Conservation (phyloP, 1,140 invertebrate genomes). For the Frieseomelitta varia region DNA sequence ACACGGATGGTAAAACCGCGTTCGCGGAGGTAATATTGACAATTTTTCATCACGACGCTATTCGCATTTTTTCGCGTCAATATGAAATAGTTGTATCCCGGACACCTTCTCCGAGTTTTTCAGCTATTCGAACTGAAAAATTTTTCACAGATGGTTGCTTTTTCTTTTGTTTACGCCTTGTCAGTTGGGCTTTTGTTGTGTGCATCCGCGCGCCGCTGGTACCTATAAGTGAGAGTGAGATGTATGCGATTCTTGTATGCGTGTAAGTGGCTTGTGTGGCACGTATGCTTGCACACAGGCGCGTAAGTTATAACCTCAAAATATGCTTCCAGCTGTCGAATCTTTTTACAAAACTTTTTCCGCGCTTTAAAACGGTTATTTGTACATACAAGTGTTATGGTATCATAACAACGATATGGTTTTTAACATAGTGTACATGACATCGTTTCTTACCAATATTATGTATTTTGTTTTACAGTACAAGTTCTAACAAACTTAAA, state of each 20-base stretch:
- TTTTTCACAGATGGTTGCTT: conserved; percentile 57
- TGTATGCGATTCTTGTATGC: conserved; percentile 47
- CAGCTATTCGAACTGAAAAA: conserved; percentile 19
- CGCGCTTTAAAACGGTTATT: not conserved
- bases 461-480: not conserved
- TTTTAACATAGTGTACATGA: not conserved
- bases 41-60: conserved; percentile 73
- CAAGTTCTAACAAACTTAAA: conserved; percentile 1
- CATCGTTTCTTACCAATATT: not conserved
- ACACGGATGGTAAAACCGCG: conserved; percentile 76
- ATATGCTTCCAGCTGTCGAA: conserved; percentile 73
- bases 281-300: conserved; percentile 68
- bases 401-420: not conserved
- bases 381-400: not conserved
- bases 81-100: conserved; percentile 39
- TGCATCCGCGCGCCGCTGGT: conserved; percentile 74
- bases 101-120: conserved; percentile 21
- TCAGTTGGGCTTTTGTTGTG: conserved; percentile 79
- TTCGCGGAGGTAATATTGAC: conserved; percentile 77
- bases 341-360: conserved; percentile 38
- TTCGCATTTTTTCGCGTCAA: conserved; percentile 59
- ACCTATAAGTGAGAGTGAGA: conserved; percentile 60
- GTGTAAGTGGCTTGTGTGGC: conserved; percentile 65
- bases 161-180: conserved; percentile 81
- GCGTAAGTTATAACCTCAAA: conserved; percentile 76